Percentiles rank a stretch among this genome's conserved stretches.
These are phyloP conservation scores for Pachliopta kotzebuea DNA, from an alignment of 2,888 invertebrate genomes.

Conservation along the genomic window DNA sequence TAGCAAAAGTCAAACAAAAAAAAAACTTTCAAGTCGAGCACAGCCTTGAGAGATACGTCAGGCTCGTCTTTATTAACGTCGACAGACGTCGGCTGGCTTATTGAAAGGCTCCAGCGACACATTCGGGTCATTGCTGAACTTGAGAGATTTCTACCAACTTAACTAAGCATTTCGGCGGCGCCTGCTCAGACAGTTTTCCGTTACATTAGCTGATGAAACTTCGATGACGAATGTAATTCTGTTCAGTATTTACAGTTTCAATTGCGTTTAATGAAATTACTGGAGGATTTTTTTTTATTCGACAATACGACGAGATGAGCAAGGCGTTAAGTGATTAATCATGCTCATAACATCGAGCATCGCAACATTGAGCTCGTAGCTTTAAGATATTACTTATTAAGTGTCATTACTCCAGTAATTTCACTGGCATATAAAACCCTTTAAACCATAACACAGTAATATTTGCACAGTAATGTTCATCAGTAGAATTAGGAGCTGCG, in stretches of 20 bases:
- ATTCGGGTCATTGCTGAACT: conserved; percentile 20
- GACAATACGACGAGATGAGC: no score
- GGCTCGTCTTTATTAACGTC: conserved; percentile 25
- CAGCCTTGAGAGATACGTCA: conserved; percentile 4
- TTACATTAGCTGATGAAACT: neutral
- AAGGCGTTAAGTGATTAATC: no score
- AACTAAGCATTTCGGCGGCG: neutral
- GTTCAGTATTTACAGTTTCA: neutral
- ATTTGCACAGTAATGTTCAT: no score
- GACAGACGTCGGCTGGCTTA: conserved; percentile 23
- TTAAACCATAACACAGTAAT: no score
- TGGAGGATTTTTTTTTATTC: no score
- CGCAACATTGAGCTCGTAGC: no score
- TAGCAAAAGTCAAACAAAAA: neutral
- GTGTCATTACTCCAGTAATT: no score
- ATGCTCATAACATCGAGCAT: no score
- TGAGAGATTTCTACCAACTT: conserved; percentile 3
- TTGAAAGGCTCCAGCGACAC: conserved; percentile 22
- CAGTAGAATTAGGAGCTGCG: no score
- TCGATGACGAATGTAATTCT: neutral
- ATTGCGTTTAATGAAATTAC: no score
- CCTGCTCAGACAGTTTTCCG: neutral
- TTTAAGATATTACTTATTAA: no score
- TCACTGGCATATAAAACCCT: no score
- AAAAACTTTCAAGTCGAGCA: neutral